Evolutionary conservation across 92 coral and sea anemone species (phyloP).

Genomic region (Palythoa grandiflora): DNA sequence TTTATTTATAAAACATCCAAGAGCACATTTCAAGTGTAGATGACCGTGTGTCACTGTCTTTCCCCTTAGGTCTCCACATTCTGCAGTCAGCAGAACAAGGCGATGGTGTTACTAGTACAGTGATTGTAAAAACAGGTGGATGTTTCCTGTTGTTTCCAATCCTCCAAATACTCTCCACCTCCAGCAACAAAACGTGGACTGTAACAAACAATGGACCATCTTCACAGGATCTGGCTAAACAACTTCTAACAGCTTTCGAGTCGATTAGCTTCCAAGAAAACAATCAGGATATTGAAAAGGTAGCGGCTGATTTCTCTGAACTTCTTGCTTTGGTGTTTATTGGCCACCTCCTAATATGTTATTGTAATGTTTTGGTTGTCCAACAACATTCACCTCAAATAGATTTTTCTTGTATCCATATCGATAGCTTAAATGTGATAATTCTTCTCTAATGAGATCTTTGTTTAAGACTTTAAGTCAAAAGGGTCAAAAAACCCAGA

Average conservation of each 20-base stretch:
- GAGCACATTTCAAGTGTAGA: no score
- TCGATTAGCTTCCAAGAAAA: not conserved
- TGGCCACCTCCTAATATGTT: not conserved
- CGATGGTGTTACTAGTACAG: not conserved
- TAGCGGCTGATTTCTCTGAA: not conserved
- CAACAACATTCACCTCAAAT: no score
- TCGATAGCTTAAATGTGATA: no score
- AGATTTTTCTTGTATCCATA: not conserved
- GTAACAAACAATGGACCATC: not conserved
- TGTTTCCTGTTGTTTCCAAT: constrained; percentile 69
- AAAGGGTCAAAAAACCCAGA: no score
- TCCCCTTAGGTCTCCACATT: constrained; percentile 51
- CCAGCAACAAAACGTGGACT: constrained; percentile 37
- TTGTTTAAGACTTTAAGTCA: no score
- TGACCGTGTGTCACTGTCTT: not conserved
- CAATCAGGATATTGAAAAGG: not conserved
- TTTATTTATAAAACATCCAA: no score
- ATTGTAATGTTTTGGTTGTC: no score
- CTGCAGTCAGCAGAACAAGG: constrained; percentile 34
- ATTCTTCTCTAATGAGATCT: no score
- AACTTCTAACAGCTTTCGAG: constrained; percentile 5
- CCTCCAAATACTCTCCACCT: constrained; percentile 76
- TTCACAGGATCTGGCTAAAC: constrained; percentile 9
- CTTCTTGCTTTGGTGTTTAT: not conserved
- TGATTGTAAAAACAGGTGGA: constrained; percentile 7